phyloP scores from a whole-genome alignment of 2,797 vertebrate genomes.

The Takifugu rubripes region DNA sequence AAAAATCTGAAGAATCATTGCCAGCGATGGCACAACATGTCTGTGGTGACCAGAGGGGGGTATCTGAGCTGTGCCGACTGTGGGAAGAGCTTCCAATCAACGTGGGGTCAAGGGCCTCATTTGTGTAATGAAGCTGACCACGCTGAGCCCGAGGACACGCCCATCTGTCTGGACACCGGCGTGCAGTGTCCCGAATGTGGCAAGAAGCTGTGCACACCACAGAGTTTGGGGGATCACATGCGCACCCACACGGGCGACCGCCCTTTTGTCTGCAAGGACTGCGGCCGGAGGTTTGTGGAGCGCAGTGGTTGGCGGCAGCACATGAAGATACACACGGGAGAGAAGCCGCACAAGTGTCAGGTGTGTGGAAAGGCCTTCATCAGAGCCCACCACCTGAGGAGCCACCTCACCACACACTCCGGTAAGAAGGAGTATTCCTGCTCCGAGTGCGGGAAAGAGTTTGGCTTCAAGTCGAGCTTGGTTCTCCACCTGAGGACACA shows the following conservation, averaged over 20 bases:
- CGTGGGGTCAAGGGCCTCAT: conserved; percentile 77
- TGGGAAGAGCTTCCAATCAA: conserved; percentile 71
- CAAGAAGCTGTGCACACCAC: conserved; percentile 70
- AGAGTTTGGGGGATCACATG: conserved; percentile 74
- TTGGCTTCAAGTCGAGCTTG: conserved; percentile 75
- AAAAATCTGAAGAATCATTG: conserved; percentile 79
- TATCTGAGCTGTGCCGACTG: conserved; percentile 71
- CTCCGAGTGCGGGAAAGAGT: conserved; percentile 71
- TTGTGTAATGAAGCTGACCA: conserved; percentile 59
- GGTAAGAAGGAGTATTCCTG: conserved; percentile 75
- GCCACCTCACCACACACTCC: conserved; percentile 74
- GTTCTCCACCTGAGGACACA: conserved; percentile 73
- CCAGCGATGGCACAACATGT: conserved; percentile 73
- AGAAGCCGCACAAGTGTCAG: conserved; percentile 72
- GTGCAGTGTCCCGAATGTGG: conserved; percentile 71
- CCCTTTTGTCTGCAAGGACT: conserved; percentile 72
- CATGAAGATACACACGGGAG: conserved; percentile 74
- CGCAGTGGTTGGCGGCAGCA: conserved; percentile 70
- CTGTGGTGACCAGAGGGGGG: conserved; percentile 63
- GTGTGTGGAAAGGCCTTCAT: conserved; percentile 74
- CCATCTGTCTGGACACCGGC: conserved; percentile 68
- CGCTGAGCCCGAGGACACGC: conserved; percentile 51
- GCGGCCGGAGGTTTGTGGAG: conserved; percentile 74
- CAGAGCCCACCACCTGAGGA: conserved; percentile 72
- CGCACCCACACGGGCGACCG: conserved; percentile 78